A percentile compares a stretch with the other conserved stretches of the same genome.
phyloP scores from a whole-genome alignment of 2,888 invertebrate species.

The Rapana venosa region DNA sequence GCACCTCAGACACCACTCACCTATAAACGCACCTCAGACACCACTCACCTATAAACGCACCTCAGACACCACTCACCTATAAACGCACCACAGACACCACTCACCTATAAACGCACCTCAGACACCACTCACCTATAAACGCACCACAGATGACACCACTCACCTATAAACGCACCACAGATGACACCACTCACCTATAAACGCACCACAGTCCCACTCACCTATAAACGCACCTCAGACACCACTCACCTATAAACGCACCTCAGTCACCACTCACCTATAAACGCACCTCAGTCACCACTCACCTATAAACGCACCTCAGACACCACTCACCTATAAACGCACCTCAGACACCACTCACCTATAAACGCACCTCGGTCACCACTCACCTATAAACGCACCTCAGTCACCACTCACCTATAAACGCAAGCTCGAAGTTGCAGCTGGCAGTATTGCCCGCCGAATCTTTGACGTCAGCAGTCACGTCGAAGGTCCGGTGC shows the following conservation, averaged over 20 bases:
- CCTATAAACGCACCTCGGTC: slow-evolving; percentile 53
- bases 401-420: too few species aligned
- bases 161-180: slow-evolving; percentile 57
- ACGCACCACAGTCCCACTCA: slow-evolving; percentile 58
- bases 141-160: too few species aligned
- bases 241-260: slow-evolving; percentile 58
- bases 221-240: slow-evolving; percentile 53
- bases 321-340: slow-evolving; percentile 61
- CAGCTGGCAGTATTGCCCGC: slow-evolving; percentile 98
- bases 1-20: too few species aligned
- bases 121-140: slow-evolving; percentile 60
- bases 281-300: too few species aligned
- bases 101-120: slow-evolving; percentile 57
- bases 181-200: slow-evolving; percentile 62
- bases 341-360: too few species aligned
- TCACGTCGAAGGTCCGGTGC: slow-evolving; percentile 81
- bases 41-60: slow-evolving; percentile 58
- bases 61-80: slow-evolving; percentile 63
- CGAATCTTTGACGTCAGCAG: slow-evolving; percentile 96
- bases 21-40: slow-evolving; percentile 49
- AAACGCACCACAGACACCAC: too few species aligned
- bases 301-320: slow-evolving; percentile 58
- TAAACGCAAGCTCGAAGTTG: slow-evolving; percentile 88
- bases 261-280: too few species aligned
- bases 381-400: slow-evolving; percentile 58